phyloP scores from a whole-genome alignment of 2,113 vertebrate genomes.

The Nesoenas mayeri region DNA sequence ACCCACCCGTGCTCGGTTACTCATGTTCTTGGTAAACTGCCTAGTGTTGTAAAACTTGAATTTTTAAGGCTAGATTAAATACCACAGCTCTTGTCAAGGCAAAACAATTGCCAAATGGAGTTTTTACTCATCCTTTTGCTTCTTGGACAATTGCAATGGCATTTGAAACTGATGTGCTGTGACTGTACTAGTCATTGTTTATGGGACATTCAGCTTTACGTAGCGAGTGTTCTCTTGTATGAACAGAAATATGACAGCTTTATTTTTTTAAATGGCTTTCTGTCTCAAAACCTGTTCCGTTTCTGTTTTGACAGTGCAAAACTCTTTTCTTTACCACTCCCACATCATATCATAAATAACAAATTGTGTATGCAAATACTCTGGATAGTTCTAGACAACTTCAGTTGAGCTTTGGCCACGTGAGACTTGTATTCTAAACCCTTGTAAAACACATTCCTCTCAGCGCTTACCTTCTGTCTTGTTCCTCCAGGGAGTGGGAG shows the following conservation, averaged over 20 bases:
- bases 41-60: neutral
- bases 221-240: neutral
- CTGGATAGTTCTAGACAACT: neutral
- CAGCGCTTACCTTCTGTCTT: neutral
- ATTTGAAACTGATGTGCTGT: neutral
- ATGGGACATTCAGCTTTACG: neutral
- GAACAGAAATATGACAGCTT: neutral
- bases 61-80: neutral
- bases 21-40: slow-evolving; percentile 4
- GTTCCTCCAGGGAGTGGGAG: neutral
- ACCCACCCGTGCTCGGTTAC: neutral
- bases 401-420: neutral
- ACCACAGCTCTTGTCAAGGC: neutral
- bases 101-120: no score
- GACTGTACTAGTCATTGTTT: neutral
- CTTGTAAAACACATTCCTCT: neutral
- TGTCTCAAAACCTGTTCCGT: neutral
- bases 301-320: slow-evolving; percentile 6
- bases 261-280: neutral
- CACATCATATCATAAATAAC: neutral
- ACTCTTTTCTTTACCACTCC: neutral
- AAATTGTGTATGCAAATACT: neutral
- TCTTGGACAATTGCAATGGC: neutral
- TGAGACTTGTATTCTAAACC: neutral
- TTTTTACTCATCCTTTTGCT: neutral